Base-by-base conservation (phyloP, 1,140 invertebrate species). In the Drosophila saltans region DNA sequence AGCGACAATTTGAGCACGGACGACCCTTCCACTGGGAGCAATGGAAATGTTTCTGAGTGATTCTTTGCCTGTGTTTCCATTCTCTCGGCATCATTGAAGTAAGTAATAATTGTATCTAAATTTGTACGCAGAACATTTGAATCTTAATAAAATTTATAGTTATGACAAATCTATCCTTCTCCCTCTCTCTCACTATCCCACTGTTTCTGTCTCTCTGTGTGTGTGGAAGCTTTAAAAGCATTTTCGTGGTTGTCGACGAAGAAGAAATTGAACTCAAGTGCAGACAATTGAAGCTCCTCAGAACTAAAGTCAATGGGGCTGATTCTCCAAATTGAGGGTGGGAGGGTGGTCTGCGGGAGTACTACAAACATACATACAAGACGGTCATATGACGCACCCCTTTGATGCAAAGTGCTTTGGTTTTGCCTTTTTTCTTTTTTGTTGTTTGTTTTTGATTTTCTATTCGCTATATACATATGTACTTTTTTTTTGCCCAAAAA, bases 231-330 rank as follows among this genome's bases (percentile, higher is more conserved):
- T 78, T 89, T 84, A 72, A 83, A 80, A 88, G 84, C 84, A 89
- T 80, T 88, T 84, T 63, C 77, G 67, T 71, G 58, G 62, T 57
- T 65, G 45, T n/a, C 16, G 40, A 24, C 21, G 24, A 52, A 58
- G 72, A 60, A 72, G 81, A 88, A 88, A 88, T 88, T 89, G 78
- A 90, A 89, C 84, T 89, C 84, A 89, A 89, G 84, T 89, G 85
- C 84, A 90, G 84, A 88, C 84, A 89, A 89, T 89, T 89, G 84
- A 89, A 84, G 78, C 74, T 75, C 66, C 72, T 83, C 78, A 72
- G 43, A 64, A 55, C 24, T 33, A 60, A 69, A 78, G 71, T 70
- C 69, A 66, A 78, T 71, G 78, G 64, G 70, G 70, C 66, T 70
- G 55, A 61, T 84, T 84, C 79, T 16, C 74, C 61, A 41, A 36